These are phyloP conservation scores for Chloropsis hardwickii DNA, from an alignment of 2,113 vertebrate genomes.

Conservation along the genomic window DNA sequence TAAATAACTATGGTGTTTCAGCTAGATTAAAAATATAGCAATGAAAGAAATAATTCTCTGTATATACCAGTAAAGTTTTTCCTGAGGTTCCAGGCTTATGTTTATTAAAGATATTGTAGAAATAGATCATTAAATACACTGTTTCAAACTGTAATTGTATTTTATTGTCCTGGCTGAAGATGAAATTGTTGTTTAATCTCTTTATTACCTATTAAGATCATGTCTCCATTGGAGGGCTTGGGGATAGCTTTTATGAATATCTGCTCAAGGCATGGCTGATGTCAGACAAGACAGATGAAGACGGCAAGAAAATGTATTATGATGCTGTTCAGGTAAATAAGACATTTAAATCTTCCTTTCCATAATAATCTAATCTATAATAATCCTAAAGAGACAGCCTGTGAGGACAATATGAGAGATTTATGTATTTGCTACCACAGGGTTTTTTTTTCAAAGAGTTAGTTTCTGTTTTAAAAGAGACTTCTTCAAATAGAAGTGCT, in stretches of 20 bases:
- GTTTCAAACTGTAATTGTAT: conserved; percentile 29
- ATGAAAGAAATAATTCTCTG: background rate
- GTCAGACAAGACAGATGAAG: conserved; percentile 93
- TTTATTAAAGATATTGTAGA: background rate
- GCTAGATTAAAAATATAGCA: background rate
- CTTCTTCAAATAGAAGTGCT: background rate
- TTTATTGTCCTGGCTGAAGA: conserved; percentile 34
- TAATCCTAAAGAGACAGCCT: conserved; percentile 1
- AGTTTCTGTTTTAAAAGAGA: background rate
- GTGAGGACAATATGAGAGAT: background rate
- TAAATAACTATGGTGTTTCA: background rate
- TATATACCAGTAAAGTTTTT: background rate
- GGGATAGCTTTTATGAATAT: conserved; percentile 98
- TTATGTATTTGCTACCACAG: background rate
- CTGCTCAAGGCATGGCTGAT: conserved; percentile 98
- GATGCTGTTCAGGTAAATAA: conserved; percentile 89
- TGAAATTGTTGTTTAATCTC: conserved; percentile 45
- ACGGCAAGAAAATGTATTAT: conserved; percentile 95
- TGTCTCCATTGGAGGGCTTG: conserved; percentile 93
- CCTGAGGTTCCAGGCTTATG: background rate
- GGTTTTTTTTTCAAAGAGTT: background rate
- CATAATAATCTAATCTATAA: conserved; percentile 21
- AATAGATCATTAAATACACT: background rate
- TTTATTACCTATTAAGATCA: conserved; percentile 82
- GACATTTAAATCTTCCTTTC: conserved; percentile 54